Base-by-base conservation (phyloP, 2,113 vertebrate species). In the Litocranius walleri region DNA sequence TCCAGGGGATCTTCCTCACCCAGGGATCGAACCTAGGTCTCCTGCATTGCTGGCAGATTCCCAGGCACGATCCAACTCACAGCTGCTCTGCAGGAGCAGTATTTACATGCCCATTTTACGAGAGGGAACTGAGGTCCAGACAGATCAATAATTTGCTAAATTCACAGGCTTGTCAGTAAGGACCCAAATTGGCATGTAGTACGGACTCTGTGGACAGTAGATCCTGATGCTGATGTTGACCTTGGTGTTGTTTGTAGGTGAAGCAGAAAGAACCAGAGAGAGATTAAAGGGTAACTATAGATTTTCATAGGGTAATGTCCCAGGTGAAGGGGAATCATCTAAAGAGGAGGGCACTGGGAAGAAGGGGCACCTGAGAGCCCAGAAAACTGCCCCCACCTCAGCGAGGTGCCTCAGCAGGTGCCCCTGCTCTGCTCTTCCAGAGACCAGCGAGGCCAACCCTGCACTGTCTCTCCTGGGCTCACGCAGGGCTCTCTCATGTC, bases 361-460 rank as follows among this genome's bases (percentile, higher is more conserved):
- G 27, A 57, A 17, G 9, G 57, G 30, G 30, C 2, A 52, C 16
- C 33, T 27, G 36, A 64, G 54, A 83, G 71, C 61, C 71, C 71
- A 61, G 90, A 71, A 62, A 43, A n/a, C 16, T 23, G 3, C 33
- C 61, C 71, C 33, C 33, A 13, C 6, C 62, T 59, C 33, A 4
- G 62, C 4, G 8, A 64, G 23, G 43, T 43, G 43, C 5, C 43
- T 43, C 43, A 43, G 43, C 43, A 43, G 43, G 43, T 43, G 10
- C 30, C 33, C 33, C n/a, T 3, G 2, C 33, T 36, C 7, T 4
- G 43, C 57, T 36, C 56, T 92, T 9, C 92, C 21, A 12, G 84
- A 61, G n/a, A 71, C 29, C 3, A 5, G 57, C 40, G 2, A 0
- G 29, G 14, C 7, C 2, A 1, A 36, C 27, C 7, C 45, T 1